A percentile compares a stretch with the other conserved stretches of the same genome.
Evolutionary conservation across 2,113 vertebrate species (phyloP).

Genomic region (Etia nguti): DNA sequence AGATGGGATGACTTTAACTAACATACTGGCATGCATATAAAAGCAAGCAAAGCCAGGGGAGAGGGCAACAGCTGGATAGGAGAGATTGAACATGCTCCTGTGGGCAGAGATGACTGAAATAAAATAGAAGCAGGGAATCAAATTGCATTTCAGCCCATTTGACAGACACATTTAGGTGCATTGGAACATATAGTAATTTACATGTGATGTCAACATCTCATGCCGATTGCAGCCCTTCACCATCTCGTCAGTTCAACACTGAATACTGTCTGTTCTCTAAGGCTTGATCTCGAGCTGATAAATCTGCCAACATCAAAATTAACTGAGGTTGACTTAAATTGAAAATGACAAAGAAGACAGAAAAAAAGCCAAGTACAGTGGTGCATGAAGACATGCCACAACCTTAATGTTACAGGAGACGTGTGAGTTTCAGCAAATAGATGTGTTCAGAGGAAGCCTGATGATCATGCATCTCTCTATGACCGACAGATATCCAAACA

Average conservation of each 20-base stretch:
- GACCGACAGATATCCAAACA: constrained; percentile 15
- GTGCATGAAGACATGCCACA: not conserved
- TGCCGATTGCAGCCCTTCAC: not conserved
- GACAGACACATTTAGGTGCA: not conserved
- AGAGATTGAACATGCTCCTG: not conserved
- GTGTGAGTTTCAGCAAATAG: not conserved
- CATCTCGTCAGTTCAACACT: not conserved
- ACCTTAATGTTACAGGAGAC: not conserved
- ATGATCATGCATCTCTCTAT: constrained; percentile 31
- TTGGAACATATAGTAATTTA: not conserved
- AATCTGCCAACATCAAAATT: not conserved
- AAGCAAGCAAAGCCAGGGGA: constrained; percentile 61
- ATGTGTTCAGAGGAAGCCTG: not conserved
- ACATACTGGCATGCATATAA: constrained; percentile 43
- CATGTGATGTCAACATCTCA: constrained; percentile 4
- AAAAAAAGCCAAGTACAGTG: not conserved
- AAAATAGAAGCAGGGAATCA: constrained; percentile 9
- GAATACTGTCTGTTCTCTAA: not conserved
- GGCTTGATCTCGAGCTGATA: not conserved
- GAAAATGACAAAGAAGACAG: not conserved
- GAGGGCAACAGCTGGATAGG: constrained; percentile 20
- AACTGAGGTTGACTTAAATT: not conserved
- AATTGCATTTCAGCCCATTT: not conserved
- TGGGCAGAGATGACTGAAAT: constrained; percentile 28
- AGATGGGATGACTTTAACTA: not conserved